These are phyloP conservation scores for Cerastoderma edule DNA, from an alignment of 2,888 invertebrate species.

Conservation along the genomic window DNA sequence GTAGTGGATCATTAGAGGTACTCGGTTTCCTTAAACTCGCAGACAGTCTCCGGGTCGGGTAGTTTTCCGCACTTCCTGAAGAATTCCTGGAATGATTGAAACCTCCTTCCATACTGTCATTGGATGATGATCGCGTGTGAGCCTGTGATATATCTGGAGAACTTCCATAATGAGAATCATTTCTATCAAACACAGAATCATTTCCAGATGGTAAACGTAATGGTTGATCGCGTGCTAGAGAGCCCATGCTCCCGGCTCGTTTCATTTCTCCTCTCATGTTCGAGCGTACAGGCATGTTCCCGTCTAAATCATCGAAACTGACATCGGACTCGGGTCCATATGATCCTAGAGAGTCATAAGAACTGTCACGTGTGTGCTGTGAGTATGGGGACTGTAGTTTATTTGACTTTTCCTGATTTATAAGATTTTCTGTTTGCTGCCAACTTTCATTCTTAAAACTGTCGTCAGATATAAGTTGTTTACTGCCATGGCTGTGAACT, in stretches of 20 bases:
- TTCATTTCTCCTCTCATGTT: slow-evolving; percentile 66
- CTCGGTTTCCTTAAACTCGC: slow-evolving; percentile 51
- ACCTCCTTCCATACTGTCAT: slow-evolving; percentile 76
- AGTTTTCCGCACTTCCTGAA: slow-evolving; percentile 71
- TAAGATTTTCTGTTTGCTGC: slow-evolving; percentile 60
- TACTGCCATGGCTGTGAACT: slow-evolving; percentile 71
- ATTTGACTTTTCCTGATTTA: slow-evolving; percentile 25
- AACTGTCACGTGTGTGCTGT: slow-evolving; percentile 71
- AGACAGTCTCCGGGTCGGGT: slow-evolving; percentile 61
- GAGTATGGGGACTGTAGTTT: slow-evolving; percentile 37
- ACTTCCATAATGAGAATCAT: slow-evolving; percentile 70
- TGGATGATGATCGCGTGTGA: slow-evolving; percentile 74
- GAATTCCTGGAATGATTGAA: slow-evolving; percentile 76
- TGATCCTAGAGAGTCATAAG: slow-evolving; percentile 77
- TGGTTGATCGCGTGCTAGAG: slow-evolving; percentile 53
- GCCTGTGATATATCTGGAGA: slow-evolving; percentile 71
- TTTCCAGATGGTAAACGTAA: slow-evolving; percentile 48
- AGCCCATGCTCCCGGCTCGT: slow-evolving; percentile 70
- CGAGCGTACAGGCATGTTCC: slow-evolving; percentile 69
- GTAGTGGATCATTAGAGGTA: slow-evolving; percentile 76
- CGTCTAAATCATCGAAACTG: slow-evolving; percentile 72
- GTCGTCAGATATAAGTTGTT: slow-evolving; percentile 69
- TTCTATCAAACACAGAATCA: slow-evolving; percentile 53
- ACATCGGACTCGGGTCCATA: slow-evolving; percentile 73
- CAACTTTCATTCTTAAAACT: slow-evolving; percentile 64